Base-by-base conservation (phyloP, 1,140 invertebrate species). In the Drosophila bifasciata region DNA sequence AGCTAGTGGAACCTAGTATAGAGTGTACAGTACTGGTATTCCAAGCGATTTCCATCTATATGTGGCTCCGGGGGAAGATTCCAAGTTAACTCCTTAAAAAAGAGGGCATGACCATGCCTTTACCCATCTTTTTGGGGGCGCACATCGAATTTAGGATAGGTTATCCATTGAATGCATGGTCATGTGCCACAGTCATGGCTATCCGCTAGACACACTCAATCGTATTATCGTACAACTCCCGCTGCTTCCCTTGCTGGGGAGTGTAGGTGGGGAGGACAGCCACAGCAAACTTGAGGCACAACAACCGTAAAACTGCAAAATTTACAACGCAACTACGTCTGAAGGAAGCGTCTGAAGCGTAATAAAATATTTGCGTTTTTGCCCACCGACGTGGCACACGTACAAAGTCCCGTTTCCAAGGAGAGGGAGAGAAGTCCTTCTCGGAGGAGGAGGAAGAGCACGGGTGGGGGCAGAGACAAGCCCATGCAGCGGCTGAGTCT, bases 361-460 rank as follows among this genome's bases (percentile, higher is more conserved):
- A 89, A 89, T 89, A 89, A 89, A 89, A 89, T 89, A 89, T 89
- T 89, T 90, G 85, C 77, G 69, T 83, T 80, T 86, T 83, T 79
- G 63, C 79, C 68, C 76, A 83, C 69, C 73, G 78, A 45, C 60
- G 32, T 36, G 32, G 32, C 32, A 36, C 78, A 76, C 76, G 61
- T 63, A 75, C 66, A 76, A 17, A 50, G 40, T 51, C 28, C 19
- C 39, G 52, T 28, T 28, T 76, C 41, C 48, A 25, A 6, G 2
- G 21, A 15, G 21, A 8, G 41, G 32, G 13, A 36, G 58, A 69
- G 62, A 50, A 69, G 50, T 72, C 39, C 45, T 77, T 60, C 5
- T 36, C 11, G 32, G 13, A 36, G 8, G 28, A 32, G 23, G 5
- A 25, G 23, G 5, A 0, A 9, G 28, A 32, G n/a, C n/a, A n/a